Base-by-base conservation (phyloP, 2,888 invertebrate genomes). In the Baronia brevicornis region DNA sequence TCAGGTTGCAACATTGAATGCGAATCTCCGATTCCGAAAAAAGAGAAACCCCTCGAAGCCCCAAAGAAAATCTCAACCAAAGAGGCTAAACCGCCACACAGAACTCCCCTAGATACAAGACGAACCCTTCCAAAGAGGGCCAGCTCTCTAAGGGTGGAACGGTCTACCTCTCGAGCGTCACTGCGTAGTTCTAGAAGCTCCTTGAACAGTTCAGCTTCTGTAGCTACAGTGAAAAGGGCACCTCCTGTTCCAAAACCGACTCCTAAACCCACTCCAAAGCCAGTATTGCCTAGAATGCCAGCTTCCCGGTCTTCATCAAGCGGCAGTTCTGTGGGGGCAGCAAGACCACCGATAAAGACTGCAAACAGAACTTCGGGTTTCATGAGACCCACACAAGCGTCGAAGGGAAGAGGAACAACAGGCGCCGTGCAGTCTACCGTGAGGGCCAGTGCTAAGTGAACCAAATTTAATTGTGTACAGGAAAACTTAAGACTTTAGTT, bases 351-450 rank as follows among this genome's bases (percentile, higher is more conserved):
- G 52, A 54, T 75, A 48, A 85, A 64, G 66, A 53, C 59, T 28
- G 29, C 55, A 24, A 44, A 64, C 50, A 67, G 84, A 61, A 71
- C 79, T 1, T 82, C 88, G 36, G 88, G 91, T 39, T 95, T 95
- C 60, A 95, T 95, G 95, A 87, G 94, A 54, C 95, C 95, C 1
- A 95, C 95, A 0, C 90, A 94, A 12, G 91, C 95, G 5, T 95
- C 94, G 44, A 88, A 90, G 14, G 93, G 93, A 28, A 92, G 94
- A 31, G 78, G 75, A 1, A 67, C 65, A 8, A 46, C 67, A 2
- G 35, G 29, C 4, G 10, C 65, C 1, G 39, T 69, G 2, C 69
- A 68, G 28, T 66, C 66, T 37, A 57, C 59, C 7, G 44, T 74
- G 7, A 63, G 67, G 43, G 58, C 78, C 33, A 70, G 61, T 49